phyloP scores from a whole-genome alignment of 2,113 vertebrate species.

The Grallaria varia region DNA sequence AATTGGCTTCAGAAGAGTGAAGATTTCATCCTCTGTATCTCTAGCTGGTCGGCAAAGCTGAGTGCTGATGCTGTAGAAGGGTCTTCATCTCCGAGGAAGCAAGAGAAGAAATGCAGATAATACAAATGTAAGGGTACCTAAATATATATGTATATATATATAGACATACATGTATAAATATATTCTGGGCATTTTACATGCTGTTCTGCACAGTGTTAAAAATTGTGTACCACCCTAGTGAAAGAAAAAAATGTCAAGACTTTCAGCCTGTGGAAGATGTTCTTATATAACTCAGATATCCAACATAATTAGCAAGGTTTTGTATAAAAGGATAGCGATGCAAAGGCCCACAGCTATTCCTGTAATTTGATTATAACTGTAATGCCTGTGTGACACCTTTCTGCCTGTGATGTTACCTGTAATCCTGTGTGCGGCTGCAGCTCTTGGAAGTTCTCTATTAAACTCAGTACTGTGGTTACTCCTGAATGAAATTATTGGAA shows the following conservation, averaged over 20 bases:
- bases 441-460: conserved; percentile 58
- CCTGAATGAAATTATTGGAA: conserved; percentile 63
- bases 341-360: background rate
- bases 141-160: background rate
- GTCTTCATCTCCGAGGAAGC: background rate
- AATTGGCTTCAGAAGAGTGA: background rate
- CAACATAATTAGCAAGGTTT: background rate
- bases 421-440: conserved; percentile 30
- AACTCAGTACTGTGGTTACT: conserved; percentile 57
- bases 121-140: background rate
- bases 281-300: background rate
- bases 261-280: background rate
- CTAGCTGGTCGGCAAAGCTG: background rate
- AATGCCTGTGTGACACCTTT: background rate
- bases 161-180: too few relatives aligned
- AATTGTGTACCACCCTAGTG: background rate
- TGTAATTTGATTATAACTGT: background rate
- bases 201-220: background rate
- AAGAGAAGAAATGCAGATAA: background rate
- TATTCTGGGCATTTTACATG: background rate
- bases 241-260: background rate
- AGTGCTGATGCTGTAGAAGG: background rate
- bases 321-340: background rate
- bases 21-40: background rate
- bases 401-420: background rate